Percentiles rank a stretch among this genome's conserved stretches.
Conservation (phyloP, 2,888 invertebrate genomes). For the Xestia c-nigrum region DNA sequence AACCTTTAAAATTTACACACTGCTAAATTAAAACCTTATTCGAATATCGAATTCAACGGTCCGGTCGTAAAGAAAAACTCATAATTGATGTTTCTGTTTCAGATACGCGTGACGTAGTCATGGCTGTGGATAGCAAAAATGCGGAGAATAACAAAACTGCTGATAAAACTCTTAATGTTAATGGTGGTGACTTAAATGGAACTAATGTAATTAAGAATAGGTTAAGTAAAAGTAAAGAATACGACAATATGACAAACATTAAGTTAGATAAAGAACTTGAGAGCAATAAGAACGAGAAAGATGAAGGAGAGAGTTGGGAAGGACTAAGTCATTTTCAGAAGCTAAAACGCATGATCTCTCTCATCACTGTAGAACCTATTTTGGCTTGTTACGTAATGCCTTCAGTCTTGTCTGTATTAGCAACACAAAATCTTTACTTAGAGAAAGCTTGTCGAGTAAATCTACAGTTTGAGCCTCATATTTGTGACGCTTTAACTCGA, state of each 20-base stretch:
- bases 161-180: slow-evolving; percentile 76
- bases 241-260: slow-evolving; percentile 57
- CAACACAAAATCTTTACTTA: slow-evolving; percentile 95
- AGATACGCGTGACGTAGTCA: slow-evolving; percentile 76
- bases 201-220: slow-evolving; percentile 81
- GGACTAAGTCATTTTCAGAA: slow-evolving; percentile 90
- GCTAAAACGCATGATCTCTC: slow-evolving; percentile 89
- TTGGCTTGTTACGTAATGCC: slow-evolving; percentile 93
- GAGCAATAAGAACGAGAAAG: slow-evolving; percentile 70
- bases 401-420: slow-evolving; percentile 92
- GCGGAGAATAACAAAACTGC: slow-evolving; percentile 75
- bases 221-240: slow-evolving; percentile 75
- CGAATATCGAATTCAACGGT: slow-evolving; percentile 42
- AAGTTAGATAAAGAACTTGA: slow-evolving; percentile 71
- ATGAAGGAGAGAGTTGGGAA: slow-evolving; percentile 82
- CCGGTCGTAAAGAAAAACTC: slow-evolving; percentile 54
- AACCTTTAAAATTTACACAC: slow-evolving; percentile 34
- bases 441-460: slow-evolving; percentile 97
- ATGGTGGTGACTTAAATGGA: slow-evolving; percentile 83
- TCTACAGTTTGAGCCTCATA: slow-evolving; percentile 92
- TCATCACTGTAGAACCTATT: slow-evolving; percentile 94
- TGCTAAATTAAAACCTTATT: slow-evolving; percentile 45
- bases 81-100: slow-evolving; percentile 74
- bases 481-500: slow-evolving; percentile 94
- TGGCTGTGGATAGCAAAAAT: slow-evolving; percentile 80